Percentiles rank a stretch among this genome's conserved stretches.
phyloP scores from a whole-genome alignment of 92 coral and sea anemone genomes.

The Isaurus tuberculatus region DNA sequence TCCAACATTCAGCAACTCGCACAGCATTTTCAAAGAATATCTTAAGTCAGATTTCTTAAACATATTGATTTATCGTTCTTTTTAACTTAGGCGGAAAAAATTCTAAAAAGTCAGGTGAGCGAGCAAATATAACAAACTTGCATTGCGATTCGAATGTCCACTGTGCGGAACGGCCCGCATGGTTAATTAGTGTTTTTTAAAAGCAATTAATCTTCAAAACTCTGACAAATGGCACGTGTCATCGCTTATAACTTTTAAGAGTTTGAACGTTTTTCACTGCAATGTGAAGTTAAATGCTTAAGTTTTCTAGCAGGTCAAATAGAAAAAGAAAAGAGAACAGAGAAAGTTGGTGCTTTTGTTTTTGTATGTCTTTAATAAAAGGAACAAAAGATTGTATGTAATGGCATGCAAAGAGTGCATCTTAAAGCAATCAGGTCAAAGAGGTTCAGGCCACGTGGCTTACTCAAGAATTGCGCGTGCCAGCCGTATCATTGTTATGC shows the following conservation, averaged over 20 bases:
- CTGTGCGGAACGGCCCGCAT: conserved; percentile 5
- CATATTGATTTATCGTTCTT: neutral
- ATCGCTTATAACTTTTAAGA: neutral
- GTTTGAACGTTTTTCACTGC: neutral
- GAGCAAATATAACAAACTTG: neutral
- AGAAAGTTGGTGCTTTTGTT: neutral
- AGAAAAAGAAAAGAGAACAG: neutral
- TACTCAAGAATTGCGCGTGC: conserved; percentile 49
- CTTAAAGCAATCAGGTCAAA: neutral
- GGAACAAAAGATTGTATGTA: conserved; percentile 25
- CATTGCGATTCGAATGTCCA: conserved; percentile 3
- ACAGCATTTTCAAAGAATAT: neutral
- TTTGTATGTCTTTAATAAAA: neutral
- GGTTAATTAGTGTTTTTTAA: conserved; percentile 21
- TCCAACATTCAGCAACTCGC: conserved; percentile 15
- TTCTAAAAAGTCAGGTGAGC: neutral
- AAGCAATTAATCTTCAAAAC: conserved; percentile 29
- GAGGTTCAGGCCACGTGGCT: conserved; percentile 31
- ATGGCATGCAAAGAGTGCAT: conserved; percentile 17
- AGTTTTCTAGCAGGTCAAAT: neutral
- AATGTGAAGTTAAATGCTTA: neutral
- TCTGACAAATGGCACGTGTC: conserved; percentile 45
- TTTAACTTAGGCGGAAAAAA: neutral
- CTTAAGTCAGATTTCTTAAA: neutral
- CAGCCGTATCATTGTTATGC: conserved; percentile 28